Evolutionary conservation across 1,140 invertebrate species (phyloP).

Genomic region (Agraylea sexmaculata): DNA sequence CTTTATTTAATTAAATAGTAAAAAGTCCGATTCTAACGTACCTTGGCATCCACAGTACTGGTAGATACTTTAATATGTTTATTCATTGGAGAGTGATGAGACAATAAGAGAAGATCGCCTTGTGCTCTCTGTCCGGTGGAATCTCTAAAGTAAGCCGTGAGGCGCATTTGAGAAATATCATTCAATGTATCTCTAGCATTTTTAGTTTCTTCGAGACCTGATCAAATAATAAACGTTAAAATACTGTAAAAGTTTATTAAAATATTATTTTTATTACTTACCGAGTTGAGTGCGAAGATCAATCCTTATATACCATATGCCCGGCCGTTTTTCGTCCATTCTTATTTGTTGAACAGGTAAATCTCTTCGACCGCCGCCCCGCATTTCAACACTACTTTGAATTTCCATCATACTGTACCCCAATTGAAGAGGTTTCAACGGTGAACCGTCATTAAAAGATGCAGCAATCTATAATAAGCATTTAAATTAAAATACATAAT

Average conservation of each 20-base stretch:
- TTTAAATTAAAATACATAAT: slow-evolving; percentile 12
- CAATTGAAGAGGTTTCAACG: slow-evolving; percentile 45
- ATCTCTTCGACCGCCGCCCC: slow-evolving; percentile 41
- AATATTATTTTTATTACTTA: slow-evolving; percentile 15
- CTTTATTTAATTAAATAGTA: slow-evolving; percentile 1
- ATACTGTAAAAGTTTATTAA: slow-evolving; percentile 5
- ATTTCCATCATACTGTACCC: slow-evolving; percentile 47
- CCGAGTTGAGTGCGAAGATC: slow-evolving; percentile 53
- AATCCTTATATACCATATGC: slow-evolving; percentile 66
- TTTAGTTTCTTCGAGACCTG: slow-evolving; percentile 38
- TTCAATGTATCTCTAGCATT: slow-evolving; percentile 48
- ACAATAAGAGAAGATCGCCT: slow-evolving; percentile 53
- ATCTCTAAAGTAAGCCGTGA: slow-evolving; percentile 60
- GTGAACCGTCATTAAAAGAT: slow-evolving; percentile 68
- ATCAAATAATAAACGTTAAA: slow-evolving; percentile 4
- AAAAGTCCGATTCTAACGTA: slow-evolving; percentile 25
- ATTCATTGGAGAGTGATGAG: slow-evolving; percentile 72
- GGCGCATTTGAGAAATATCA: slow-evolving; percentile 51
- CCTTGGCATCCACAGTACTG: slow-evolving; percentile 70
- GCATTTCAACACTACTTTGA: slow-evolving; percentile 41
- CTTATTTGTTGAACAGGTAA: slow-evolving; percentile 41
- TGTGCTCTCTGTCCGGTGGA: slow-evolving; percentile 48
- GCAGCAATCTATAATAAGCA: slow-evolving; percentile 46
- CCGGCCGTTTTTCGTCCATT: slow-evolving; percentile 45
- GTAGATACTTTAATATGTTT: slow-evolving; percentile 81